These are phyloP conservation scores for Baryphthengus martii DNA, from an alignment of 2,113 vertebrate genomes.

Conservation along the genomic window DNA sequence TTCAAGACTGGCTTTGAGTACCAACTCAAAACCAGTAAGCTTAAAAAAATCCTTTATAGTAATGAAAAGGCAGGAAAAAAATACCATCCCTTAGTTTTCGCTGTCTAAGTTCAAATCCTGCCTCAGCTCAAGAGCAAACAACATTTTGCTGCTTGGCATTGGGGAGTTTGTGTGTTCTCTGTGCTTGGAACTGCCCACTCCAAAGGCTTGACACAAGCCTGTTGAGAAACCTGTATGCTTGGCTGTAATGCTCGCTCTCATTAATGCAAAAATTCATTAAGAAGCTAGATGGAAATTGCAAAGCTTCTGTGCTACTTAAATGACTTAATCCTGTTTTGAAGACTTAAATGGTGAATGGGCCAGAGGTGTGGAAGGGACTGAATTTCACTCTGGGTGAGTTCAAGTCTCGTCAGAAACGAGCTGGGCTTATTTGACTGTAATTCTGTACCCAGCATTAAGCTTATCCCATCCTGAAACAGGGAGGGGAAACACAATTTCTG, in stretches of 20 bases:
- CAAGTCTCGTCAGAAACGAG: neutral
- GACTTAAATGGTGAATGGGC: neutral
- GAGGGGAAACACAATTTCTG: neutral
- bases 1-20: neutral
- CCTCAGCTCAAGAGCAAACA: neutral
- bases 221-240: neutral
- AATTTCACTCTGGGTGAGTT: neutral
- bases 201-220: neutral
- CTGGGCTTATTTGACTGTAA: neutral
- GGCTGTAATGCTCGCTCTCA: neutral
- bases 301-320: neutral
- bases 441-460: neutral
- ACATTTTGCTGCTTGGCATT: neutral
- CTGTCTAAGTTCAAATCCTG: neutral
- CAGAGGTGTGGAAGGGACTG: neutral
- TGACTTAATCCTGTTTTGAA: slow-evolving; percentile 9
- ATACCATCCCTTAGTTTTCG: neutral
- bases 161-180: neutral
- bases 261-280: slow-evolving; percentile 12
- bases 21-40: neutral
- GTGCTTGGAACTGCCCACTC: neutral
- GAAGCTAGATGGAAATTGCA: neutral
- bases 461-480: neutral
- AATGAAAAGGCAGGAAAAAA: neutral
- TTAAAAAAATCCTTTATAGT: neutral